phyloP scores from a whole-genome alignment of 2,888 invertebrate species.

The Julus scandinavius region DNA sequence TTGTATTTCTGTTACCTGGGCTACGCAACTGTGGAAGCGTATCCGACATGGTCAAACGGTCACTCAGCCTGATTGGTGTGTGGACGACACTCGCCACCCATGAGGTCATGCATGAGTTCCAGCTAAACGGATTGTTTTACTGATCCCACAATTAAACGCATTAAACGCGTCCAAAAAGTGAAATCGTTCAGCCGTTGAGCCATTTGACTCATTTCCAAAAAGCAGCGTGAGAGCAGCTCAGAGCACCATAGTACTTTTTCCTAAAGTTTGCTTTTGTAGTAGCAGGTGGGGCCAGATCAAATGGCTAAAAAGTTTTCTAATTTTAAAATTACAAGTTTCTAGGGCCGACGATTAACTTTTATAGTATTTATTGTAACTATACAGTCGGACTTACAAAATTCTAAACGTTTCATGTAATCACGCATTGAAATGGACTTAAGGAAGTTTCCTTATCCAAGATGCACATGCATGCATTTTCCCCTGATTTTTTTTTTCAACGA shows the following conservation, averaged over 20 bases:
- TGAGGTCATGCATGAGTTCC: background rate
- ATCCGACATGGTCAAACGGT: constrained; percentile 7
- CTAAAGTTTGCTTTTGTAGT: background rate
- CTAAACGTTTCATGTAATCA: background rate
- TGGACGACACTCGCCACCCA: background rate
- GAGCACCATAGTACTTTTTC: background rate
- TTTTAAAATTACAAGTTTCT: background rate
- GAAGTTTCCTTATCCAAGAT: constrained; percentile 5
- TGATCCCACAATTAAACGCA: no score
- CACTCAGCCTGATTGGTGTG: background rate
- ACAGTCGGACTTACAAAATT: background rate
- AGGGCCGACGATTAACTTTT: background rate
- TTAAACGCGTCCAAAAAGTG: background rate
- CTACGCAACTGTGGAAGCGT: background rate
- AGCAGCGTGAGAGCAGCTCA: background rate
- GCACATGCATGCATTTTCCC: constrained; percentile 23
- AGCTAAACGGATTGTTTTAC: background rate
- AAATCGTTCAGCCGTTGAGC: background rate
- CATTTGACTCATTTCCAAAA: constrained; percentile 28
- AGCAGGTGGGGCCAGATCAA: background rate
- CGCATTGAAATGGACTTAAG: background rate
- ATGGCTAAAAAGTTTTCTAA: background rate
- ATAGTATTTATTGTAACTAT: background rate
- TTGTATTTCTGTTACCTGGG: background rate
- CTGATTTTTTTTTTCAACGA: background rate